phyloP scores from a whole-genome alignment of 2,113 vertebrate species.

The Myotis yumanensis region DNA sequence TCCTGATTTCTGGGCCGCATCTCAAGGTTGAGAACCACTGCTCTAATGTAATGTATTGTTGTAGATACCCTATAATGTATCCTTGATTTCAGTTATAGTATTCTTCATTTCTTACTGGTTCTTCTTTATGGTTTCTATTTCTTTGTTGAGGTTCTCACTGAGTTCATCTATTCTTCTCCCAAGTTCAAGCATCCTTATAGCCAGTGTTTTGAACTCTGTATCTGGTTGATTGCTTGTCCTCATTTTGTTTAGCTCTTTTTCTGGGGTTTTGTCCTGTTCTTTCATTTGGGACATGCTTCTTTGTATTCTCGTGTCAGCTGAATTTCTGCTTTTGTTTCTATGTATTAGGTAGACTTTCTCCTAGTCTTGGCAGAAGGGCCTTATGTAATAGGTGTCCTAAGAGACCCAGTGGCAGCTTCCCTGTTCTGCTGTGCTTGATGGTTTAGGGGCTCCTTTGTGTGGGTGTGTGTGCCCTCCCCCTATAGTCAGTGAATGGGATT shows the following conservation, averaged over 20 bases:
- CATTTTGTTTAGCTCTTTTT: not conserved
- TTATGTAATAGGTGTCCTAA: not conserved
- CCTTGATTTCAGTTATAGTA: not conserved
- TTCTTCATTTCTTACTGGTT: not conserved
- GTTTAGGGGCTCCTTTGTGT: no score
- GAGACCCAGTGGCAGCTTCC: not conserved
- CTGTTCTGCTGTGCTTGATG: not conserved
- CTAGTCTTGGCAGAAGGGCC: not conserved
- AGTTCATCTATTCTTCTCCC: not conserved
- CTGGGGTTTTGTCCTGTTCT: not conserved
- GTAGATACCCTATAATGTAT: not conserved
- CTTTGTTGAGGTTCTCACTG: not conserved
- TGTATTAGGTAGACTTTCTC: not conserved
- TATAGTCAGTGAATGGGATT: not conserved
- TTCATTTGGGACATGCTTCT: not conserved
- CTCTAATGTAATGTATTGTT: not conserved
- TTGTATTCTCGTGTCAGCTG: not conserved
- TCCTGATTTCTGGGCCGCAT: no score
- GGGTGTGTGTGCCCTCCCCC: not conserved
- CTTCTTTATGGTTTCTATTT: not conserved
- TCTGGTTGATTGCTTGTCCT: not conserved
- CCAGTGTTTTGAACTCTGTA: not conserved
- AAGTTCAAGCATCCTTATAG: not conserved
- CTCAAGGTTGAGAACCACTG: no score
- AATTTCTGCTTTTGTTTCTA: not conserved